phyloP scores from a whole-genome alignment of 2,888 invertebrate species.

The Caradrina kadenii region DNA sequence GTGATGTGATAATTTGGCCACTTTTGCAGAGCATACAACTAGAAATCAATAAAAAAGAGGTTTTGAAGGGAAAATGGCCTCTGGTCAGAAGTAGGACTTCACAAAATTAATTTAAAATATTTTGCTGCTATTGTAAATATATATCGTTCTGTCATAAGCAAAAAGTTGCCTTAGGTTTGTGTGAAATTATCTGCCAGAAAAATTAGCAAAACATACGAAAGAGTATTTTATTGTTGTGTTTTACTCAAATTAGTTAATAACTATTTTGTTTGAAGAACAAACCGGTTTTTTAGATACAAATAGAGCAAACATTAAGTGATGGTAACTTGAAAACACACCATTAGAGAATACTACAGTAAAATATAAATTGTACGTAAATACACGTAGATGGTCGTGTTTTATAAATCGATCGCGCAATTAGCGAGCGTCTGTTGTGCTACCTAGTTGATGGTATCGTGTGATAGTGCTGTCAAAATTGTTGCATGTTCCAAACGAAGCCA shows the following conservation, averaged over 20 bases:
- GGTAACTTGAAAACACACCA: conserved; percentile 4
- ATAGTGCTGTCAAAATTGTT: conserved; percentile 64
- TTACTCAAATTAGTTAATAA: background rate
- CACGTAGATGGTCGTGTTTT: conserved; percentile 74
- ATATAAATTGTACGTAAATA: conserved; percentile 36
- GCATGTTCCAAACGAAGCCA: conserved; percentile 47
- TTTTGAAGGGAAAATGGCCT: too few species aligned
- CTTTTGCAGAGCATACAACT: too few species aligned
- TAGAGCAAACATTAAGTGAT: background rate
- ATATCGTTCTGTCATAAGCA: too few species aligned
- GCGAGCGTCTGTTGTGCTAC: conserved; percentile 66
- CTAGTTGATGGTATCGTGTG: conserved; percentile 35
- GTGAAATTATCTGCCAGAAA: background rate
- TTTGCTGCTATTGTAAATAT: too few species aligned
- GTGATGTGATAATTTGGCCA: background rate
- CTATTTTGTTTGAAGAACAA: background rate
- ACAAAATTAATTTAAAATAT: too few species aligned
- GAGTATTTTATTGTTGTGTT: too few species aligned
- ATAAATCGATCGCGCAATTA: conserved; percentile 81
- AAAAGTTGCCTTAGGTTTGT: too few species aligned
- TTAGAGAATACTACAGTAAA: conserved; percentile 19
- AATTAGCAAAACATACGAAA: background rate
- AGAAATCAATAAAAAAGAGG: too few species aligned
- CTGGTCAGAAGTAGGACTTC: too few species aligned
- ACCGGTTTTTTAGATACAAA: background rate